phyloP scores from a whole-genome alignment of 23 tunicate genomes.

The Trididemnum clinides region DNA sequence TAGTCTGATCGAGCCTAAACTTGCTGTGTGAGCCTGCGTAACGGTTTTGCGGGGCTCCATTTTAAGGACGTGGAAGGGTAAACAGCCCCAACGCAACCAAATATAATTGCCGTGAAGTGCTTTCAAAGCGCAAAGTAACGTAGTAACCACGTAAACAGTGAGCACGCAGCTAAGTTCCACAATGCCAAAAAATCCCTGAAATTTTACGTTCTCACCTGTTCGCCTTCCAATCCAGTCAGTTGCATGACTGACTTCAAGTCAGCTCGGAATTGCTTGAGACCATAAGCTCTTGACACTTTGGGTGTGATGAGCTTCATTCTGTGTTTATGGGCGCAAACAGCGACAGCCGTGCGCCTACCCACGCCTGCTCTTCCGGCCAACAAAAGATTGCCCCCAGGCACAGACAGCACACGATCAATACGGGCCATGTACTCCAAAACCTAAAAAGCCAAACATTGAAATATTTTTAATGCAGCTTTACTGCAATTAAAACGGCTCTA shows the following conservation, averaged over 20 bases:
- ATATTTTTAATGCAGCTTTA: neutral
- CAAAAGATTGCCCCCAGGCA: constrained; percentile 74
- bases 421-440: constrained; percentile 91
- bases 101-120: too few species aligned
- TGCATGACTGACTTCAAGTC: constrained; percentile 91
- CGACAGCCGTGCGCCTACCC: constrained; percentile 81
- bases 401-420: constrained; percentile 77
- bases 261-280: constrained; percentile 75
- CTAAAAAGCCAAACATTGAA: constrained; percentile 7
- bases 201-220: constrained; percentile 66
- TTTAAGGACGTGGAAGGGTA: too few species aligned
- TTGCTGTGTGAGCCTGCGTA: too few species aligned
- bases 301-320: constrained; percentile 84
- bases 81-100: too few species aligned
- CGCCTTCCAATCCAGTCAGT: constrained; percentile 84
- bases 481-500: neutral
- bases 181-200: too few species aligned
- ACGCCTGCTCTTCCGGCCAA: constrained; percentile 88
- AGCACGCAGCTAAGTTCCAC: too few species aligned
- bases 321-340: constrained; percentile 88
- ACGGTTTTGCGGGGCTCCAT: too few species aligned
- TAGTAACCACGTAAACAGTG: too few species aligned
- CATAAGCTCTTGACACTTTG: constrained; percentile 78
- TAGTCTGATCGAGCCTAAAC: too few species aligned
- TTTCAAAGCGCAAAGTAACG: too few species aligned